Percentiles rank a stretch among this genome's conserved stretches.
phyloP scores from a whole-genome alignment of 2,888 invertebrate genomes.

The Rhagophthalmus giganteus region DNA sequence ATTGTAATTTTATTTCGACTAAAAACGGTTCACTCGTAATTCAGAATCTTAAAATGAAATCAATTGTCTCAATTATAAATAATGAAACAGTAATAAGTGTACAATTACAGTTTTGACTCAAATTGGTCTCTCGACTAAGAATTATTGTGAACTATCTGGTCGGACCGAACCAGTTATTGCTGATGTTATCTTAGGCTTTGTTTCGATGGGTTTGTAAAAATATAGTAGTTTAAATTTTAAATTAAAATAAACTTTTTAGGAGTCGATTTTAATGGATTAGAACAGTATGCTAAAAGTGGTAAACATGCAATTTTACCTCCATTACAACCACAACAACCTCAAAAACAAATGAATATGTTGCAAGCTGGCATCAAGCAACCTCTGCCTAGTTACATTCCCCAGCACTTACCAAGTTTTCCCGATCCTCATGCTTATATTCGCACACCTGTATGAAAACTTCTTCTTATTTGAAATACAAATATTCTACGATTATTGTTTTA shows the following conservation, averaged over 20 bases:
- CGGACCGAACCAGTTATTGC: constrained; percentile 86
- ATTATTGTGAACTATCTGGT: constrained; percentile 87
- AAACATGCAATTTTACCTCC: constrained; percentile 72
- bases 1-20: too few relatives aligned
- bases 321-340: constrained; percentile 73
- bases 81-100: too few relatives aligned
- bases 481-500: too few relatives aligned
- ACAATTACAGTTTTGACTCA: constrained; percentile 79
- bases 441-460: constrained; percentile 73
- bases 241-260: constrained; percentile 47
- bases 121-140: constrained; percentile 77
- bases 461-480: too few relatives aligned
- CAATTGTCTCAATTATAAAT: too few relatives aligned
- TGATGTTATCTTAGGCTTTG: constrained; percentile 82
- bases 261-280: constrained; percentile 71
- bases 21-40: too few relatives aligned
- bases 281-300: constrained; percentile 73
- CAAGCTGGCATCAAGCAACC: constrained; percentile 86
- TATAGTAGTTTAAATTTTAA: too few relatives aligned
- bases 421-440: constrained; percentile 97
- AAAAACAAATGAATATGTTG: constrained; percentile 79
- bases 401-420: constrained; percentile 87
- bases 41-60: too few relatives aligned
- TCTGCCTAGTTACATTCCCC: constrained; percentile 86
- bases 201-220: constrained; percentile 92